Evolutionary conservation across 2,888 invertebrate genomes (phyloP).

Genomic region (Lithophane leautieri): DNA sequence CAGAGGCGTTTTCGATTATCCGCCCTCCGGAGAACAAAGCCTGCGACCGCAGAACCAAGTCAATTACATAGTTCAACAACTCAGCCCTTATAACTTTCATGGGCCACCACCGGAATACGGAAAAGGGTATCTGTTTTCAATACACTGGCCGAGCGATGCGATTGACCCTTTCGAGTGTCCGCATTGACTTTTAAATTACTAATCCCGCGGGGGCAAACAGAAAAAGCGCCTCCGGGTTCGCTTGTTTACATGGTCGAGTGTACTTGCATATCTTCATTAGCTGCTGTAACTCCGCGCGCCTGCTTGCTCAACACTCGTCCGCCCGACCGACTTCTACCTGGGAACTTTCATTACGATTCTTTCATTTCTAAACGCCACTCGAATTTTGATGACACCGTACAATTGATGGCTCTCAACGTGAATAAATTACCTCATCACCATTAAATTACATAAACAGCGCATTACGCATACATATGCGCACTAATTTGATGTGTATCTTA

Average conservation of each 20-base stretch:
- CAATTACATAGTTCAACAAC: constrained; percentile 91
- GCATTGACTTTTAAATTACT: constrained; percentile 91
- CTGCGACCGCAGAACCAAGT: constrained; percentile 89
- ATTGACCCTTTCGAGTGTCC: constrained; percentile 90
- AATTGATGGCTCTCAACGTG: constrained; percentile 62
- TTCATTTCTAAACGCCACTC: constrained; percentile 72
- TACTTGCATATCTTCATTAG: constrained; percentile 89
- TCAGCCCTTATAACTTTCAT: constrained; percentile 90
- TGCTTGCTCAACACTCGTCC: constrained; percentile 84
- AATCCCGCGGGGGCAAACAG: constrained; percentile 89
- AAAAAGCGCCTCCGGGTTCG: constrained; percentile 83
- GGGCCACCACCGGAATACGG: constrained; percentile 89
- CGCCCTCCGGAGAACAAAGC: constrained; percentile 89
- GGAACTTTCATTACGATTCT: constrained; percentile 72
- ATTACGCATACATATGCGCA: constrained; percentile 76
- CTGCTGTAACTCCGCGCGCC: constrained; percentile 74
- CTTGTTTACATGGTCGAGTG: constrained; percentile 88
- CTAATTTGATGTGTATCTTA: constrained; percentile 81
- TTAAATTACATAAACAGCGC: constrained; percentile 74
- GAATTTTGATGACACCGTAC: constrained; percentile 71
- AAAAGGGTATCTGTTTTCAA: constrained; percentile 90
- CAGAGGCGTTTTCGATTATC: constrained; percentile 90
- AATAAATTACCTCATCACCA: constrained; percentile 70
- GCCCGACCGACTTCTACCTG: constrained; percentile 64
- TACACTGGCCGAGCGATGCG: constrained; percentile 86